These are phyloP conservation scores for Daphoenositta chrysoptera DNA, from an alignment of 2,113 vertebrate species.

Conservation along the genomic window DNA sequence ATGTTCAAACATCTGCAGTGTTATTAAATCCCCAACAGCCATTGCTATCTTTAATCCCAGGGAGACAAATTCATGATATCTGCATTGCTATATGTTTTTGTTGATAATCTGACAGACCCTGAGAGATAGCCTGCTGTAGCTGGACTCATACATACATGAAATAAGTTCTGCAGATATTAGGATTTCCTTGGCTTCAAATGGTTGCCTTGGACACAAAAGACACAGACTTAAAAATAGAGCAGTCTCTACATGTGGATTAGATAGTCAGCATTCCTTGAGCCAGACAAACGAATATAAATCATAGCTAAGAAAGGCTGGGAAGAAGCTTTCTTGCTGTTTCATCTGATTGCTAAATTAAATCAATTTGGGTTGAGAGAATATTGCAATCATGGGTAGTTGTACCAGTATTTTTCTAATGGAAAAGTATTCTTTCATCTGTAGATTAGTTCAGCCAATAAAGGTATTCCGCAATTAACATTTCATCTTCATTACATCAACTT, in stretches of 20 bases:
- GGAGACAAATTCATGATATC: background rate
- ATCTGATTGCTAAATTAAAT: slow-evolving; percentile 33
- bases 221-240: slow-evolving; percentile 70
- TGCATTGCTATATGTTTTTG: background rate
- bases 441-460: background rate
- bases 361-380: background rate
- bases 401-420: background rate
- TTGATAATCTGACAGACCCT: background rate
- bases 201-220: slow-evolving; percentile 78
- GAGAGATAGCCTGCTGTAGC: background rate
- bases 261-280: slow-evolving; percentile 15
- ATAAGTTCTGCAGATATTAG: slow-evolving; percentile 3
- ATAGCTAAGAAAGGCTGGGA: background rate
- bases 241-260: slow-evolving; percentile 4
- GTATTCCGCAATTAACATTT: background rate
- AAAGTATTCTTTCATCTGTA: background rate
- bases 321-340: background rate
- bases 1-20: background rate
- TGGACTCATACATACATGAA: background rate
- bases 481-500: background rate
- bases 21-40: background rate
- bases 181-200: slow-evolving; percentile 44
- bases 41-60: background rate
- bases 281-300: slow-evolving; percentile 29
- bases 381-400: background rate